These are phyloP conservation scores for Dipodomys stephensi DNA, from an alignment of 2,113 vertebrate species.

Conservation along the genomic window DNA sequence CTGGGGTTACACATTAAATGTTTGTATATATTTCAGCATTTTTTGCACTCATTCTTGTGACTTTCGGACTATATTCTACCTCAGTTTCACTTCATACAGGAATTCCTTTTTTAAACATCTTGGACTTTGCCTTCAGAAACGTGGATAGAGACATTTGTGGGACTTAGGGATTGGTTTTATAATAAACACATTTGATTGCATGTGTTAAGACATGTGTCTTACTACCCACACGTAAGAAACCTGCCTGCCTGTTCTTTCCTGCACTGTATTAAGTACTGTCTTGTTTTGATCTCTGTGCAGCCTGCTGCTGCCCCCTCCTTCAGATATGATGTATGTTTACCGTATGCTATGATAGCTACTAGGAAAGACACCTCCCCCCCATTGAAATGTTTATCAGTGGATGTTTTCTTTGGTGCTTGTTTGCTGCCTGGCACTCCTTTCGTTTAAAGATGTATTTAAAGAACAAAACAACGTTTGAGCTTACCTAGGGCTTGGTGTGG, in stretches of 20 bases:
- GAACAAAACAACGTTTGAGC: neutral
- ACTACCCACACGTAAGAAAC: neutral
- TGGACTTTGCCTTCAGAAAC: neutral
- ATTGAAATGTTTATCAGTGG: neutral
- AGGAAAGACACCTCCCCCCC: neutral
- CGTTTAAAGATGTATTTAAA: neutral
- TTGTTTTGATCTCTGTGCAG: neutral
- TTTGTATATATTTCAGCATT: neutral
- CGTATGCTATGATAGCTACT: neutral
- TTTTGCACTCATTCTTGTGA: neutral
- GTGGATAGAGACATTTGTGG: neutral
- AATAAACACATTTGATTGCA: neutral
- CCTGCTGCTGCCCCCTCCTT: neutral
- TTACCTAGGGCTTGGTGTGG: neutral
- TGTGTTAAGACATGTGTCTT: neutral
- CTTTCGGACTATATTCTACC: neutral
- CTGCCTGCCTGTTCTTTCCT: neutral
- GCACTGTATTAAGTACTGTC: neutral
- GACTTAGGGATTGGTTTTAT: neutral
- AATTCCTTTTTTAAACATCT: neutral
- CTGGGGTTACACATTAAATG: neutral
- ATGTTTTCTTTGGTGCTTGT: neutral
- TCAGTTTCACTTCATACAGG: neutral
- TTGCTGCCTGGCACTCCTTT: neutral
- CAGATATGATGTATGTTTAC: neutral